phyloP scores from a whole-genome alignment of 2,797 vertebrate genomes.

The Chloroceryle amazona region DNA sequence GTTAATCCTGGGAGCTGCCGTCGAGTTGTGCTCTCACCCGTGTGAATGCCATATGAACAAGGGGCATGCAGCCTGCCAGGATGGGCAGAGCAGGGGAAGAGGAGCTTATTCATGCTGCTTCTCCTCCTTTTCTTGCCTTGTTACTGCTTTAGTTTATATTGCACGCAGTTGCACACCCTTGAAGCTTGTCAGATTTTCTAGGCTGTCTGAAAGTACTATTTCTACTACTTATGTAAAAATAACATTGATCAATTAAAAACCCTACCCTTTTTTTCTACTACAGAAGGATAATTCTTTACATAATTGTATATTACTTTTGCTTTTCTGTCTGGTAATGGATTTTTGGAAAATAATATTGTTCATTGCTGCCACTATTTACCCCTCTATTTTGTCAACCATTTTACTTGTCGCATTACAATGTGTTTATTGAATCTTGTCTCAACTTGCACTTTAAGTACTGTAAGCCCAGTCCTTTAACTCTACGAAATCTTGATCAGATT shows the following conservation, averaged over 20 bases:
- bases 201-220: not conserved
- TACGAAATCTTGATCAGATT: not conserved
- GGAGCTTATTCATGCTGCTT: not conserved
- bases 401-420: not conserved
- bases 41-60: not conserved
- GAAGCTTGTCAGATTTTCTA: not conserved
- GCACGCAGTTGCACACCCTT: not conserved
- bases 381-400: not conserved
- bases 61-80: not conserved
- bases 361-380: not conserved
- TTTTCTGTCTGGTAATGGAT: not conserved
- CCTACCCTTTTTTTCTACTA: not conserved
- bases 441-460: not conserved
- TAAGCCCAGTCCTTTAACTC: not conserved
- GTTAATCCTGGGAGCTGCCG: not conserved
- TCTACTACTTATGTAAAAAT: not conserved
- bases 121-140: not conserved
- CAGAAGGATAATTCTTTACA: not conserved
- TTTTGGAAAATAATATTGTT: not conserved
- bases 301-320: not conserved
- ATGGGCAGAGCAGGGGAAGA: not conserved
- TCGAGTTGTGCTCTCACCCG: not conserved
- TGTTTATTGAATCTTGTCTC: not conserved
- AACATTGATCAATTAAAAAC: not conserved
- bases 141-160: not conserved